Percentiles rank a stretch among this genome's conserved stretches.
Evolutionary conservation across 2,888 invertebrate genomes (phyloP).

Genomic region (Plutella xylostella): DNA sequence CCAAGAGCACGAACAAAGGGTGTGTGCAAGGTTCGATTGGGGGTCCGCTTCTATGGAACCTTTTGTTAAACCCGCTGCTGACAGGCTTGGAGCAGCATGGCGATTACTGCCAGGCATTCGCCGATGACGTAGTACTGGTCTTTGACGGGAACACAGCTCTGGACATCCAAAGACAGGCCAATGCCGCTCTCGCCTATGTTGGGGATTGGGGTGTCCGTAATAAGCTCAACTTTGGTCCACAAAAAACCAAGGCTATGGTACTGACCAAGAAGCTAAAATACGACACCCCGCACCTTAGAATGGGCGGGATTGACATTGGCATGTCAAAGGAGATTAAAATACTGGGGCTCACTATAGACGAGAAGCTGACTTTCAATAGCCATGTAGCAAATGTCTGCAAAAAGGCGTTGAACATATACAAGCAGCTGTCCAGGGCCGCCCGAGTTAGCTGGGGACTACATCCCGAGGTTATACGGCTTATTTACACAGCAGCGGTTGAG

Average conservation of each 20-base stretch:
- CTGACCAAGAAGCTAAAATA: slow-evolving; percentile 6
- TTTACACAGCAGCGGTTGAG: slow-evolving; percentile 10
- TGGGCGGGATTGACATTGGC: background rate
- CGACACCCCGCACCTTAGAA: background rate
- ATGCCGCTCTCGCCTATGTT: background rate
- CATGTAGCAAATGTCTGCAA: slow-evolving; percentile 9
- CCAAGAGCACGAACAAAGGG: no score
- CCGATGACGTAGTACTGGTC: background rate
- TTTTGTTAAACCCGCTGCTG: no score
- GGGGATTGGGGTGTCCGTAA: background rate
- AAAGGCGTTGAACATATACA: slow-evolving; percentile 8
- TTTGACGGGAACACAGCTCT: slow-evolving; percentile 3
- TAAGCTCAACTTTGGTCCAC: background rate
- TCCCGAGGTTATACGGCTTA: slow-evolving; percentile 7
- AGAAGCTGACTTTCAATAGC: slow-evolving; percentile 12
- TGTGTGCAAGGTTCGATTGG: no score
- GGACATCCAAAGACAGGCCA: slow-evolving; percentile 5
- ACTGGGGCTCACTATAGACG: no score
- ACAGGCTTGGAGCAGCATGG: no score
- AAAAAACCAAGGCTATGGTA: slow-evolving; percentile 5
- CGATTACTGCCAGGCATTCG: background rate
- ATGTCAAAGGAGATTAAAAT: slow-evolving; percentile 10
- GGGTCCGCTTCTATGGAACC: no score
- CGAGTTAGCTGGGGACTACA: slow-evolving; percentile 8
- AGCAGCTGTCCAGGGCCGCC: slow-evolving; percentile 7